Evolutionary conservation across 2,888 invertebrate genomes (phyloP).

Genomic region (Charanyca ferruginea): DNA sequence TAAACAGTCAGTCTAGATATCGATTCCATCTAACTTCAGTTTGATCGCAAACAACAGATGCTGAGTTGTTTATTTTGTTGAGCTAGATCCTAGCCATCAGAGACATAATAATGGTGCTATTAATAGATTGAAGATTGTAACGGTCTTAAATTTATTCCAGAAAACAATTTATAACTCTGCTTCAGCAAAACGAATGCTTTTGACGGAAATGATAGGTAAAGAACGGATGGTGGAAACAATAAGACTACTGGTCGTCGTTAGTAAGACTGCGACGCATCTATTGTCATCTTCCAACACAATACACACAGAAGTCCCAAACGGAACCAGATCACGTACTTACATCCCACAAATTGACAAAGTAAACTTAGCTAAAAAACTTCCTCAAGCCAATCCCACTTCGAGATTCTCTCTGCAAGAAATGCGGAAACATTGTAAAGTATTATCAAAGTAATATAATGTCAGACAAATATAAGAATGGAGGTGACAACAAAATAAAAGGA

Average conservation of each 20-base stretch:
- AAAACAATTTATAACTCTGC: slow-evolving; percentile 9
- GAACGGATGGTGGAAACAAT: neutral
- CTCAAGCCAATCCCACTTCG: neutral
- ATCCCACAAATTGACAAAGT: slow-evolving; percentile 36
- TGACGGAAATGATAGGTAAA: neutral
- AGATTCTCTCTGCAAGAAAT: neutral
- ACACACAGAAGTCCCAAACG: slow-evolving; percentile 1
- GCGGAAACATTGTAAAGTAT: slow-evolving; percentile 8
- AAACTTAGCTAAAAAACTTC: slow-evolving; percentile 33
- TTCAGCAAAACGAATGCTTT: slow-evolving; percentile 9
- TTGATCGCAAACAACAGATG: slow-evolving; percentile 21
- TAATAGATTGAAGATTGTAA: slow-evolving; percentile 8
- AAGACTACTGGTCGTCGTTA: neutral
- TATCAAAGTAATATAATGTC: slow-evolving; percentile 3
- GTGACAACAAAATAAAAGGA: slow-evolving; percentile 38
- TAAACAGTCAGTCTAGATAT: slow-evolving; percentile 32
- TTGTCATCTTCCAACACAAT: neutral
- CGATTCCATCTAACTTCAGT: slow-evolving; percentile 37
- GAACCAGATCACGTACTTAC: slow-evolving; percentile 34
- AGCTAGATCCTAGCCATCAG: slow-evolving; percentile 5
- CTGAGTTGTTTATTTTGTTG: slow-evolving; percentile 31
- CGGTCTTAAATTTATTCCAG: neutral
- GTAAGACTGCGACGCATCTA: neutral
- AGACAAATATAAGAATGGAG: slow-evolving; percentile 10
- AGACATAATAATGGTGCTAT: slow-evolving; percentile 10